These are phyloP conservation scores for Gymnopithys bicolor DNA, from an alignment of 2,797 vertebrate genomes.

Conservation along the genomic window DNA sequence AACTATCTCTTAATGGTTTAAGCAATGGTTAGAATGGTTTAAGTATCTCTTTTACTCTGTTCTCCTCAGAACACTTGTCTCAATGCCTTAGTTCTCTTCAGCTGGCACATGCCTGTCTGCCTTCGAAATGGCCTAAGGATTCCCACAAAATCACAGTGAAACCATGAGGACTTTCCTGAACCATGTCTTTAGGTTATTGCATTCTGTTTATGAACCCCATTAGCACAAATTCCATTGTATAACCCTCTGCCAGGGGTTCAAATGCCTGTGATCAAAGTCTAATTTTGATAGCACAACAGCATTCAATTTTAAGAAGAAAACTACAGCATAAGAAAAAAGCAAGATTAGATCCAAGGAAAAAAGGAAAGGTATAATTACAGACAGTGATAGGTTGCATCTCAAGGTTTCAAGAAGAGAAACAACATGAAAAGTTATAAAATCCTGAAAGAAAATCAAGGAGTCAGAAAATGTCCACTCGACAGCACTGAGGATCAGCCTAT, in stretches of 20 bases:
- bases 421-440: background rate
- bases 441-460: background rate
- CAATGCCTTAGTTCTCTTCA: background rate
- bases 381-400: background rate
- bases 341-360: background rate
- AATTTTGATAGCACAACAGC: background rate
- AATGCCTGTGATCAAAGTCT: background rate
- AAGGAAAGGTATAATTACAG: background rate
- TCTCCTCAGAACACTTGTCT: background rate
- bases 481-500: background rate
- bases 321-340: background rate
- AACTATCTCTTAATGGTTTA: background rate
- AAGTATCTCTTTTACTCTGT: background rate
- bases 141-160: background rate
- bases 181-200: background rate
- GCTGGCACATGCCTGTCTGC: background rate
- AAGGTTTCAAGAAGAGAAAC: background rate
- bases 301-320: background rate
- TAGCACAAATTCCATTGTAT: background rate
- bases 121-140: background rate
- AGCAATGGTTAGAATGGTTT: background rate
- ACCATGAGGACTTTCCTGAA: background rate
- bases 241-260: background rate
- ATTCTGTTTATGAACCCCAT: background rate
- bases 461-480: background rate